Evolutionary conservation across 2,113 vertebrate species (phyloP), one percentile per base, ranked within the genome.

Genomic region (Rhombomys opimus): DNA sequence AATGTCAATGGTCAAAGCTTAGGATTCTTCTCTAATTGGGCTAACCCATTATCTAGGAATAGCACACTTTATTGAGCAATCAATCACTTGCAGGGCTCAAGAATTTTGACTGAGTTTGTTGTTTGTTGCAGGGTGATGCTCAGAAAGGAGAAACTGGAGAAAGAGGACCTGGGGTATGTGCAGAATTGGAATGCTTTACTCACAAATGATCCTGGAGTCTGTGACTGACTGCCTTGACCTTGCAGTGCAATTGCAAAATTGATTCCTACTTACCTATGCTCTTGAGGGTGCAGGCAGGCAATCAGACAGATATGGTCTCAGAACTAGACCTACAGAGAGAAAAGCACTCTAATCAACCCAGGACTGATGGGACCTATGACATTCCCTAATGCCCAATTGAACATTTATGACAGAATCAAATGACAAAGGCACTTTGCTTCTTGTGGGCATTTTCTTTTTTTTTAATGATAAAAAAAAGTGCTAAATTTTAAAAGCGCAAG

Each of bases 121-220:
- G 27, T 84, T 98, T 97, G 94, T 97, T 88, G 89, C 81, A 99
- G 99, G 99, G 99, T 0, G 98, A 99, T 57, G 18, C 98, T 57
- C 99, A 99, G 50, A 98, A 99, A 81, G 99, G 99, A 95, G 98
- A 97, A 76, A 98, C 81, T 59, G 99, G 99, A 98, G 97, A 96
- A 92, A 98, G 98, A 63, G 99, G 99, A 30, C 89, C 94, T 91
- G 97, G 97, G 99, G 99, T 99, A 98, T 80, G 96, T 97, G 93
- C 14, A 22, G 68, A 27, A 76, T 25, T 73, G 65, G 52, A 90
- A 88, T 61, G 35, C 35, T 18, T 94, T 65, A 63, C 63, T 84
- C 23, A 73, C 54, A 68, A 59, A 41, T 30, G 61, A 67, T 72
- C 9, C 10, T 30, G 75, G 78, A 59, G 25, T 88, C 46, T 70